Base-by-base conservation (phyloP, 2,888 invertebrate species). In the Ochropleura leucogaster region DNA sequence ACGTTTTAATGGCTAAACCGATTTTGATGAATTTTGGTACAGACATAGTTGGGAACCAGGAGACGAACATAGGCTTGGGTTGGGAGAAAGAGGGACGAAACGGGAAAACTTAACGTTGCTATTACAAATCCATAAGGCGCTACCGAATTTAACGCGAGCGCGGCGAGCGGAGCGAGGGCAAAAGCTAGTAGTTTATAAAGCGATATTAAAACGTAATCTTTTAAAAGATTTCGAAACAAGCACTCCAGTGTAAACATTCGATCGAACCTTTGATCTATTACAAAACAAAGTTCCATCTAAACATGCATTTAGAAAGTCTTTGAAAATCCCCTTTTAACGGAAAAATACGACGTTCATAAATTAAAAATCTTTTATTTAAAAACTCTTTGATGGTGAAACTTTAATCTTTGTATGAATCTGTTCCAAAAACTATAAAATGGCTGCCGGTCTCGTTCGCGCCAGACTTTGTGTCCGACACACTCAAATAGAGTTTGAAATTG, bases 401-500 rank as follows among this genome's bases (percentile, higher is more conserved):
- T 73, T 76, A 71, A 79, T 79, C 55, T 83, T 72, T 47, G 57
- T 10, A 73, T 44, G 72, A 77, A 79, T 74, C 70, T 67, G 66
- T 70, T 78, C 79, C 74, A 79, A 73, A 87, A 81, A 72, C 75
- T 57, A 82, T 81, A 63, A 85, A 81, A 68, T 77, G 72, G 71
- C 72, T 55, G 72, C 53, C 62, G 67, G 44, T 51, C 18, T 55
- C 66, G 46, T 62, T 64, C 60, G 60, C 72, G 63, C 77, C 72
- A 79, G 75, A 78, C 66, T 53, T 44, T 69, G 69, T 68, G 64
- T 70, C 68, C 55, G 68, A 63, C 63, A 65, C 66, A 71, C 62
- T 69, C 72, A 75, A 81, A 87, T 79, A 74, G 72, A 71, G 53
- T 30, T 65, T 10, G 72, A 81, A 87, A 87, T 78, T 79, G 81